A percentile compares a stretch with the other conserved stretches of the same genome.
phyloP scores from a whole-genome alignment of 2,888 invertebrate species.

The Acanthosepion esculentum region DNA sequence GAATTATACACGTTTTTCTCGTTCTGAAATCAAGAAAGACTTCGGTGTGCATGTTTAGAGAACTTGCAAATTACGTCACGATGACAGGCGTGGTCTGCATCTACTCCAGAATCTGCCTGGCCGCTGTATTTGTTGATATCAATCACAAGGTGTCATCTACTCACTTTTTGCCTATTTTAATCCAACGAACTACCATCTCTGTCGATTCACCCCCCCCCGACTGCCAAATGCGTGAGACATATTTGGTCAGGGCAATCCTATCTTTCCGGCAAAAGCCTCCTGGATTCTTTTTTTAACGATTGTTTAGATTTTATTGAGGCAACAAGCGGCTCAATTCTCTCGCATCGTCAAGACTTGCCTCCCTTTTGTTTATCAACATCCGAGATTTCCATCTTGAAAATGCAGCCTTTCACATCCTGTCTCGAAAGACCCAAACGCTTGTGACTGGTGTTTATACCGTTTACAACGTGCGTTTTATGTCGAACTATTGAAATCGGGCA shows the following conservation, averaged over 20 bases:
- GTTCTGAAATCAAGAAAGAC: neutral
- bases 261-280: neutral
- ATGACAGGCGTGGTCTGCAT: slow-evolving; percentile 11
- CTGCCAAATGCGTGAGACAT: neutral
- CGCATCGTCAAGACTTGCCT: neutral
- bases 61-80: neutral
- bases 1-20: neutral
- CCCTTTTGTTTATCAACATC: neutral
- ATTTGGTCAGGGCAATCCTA: neutral
- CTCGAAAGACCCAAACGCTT: neutral
- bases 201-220: neutral
- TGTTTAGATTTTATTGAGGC: neutral
- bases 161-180: neutral
- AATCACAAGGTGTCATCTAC: neutral
- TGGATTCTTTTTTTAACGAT: neutral
- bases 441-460: neutral
- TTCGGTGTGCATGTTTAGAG: neutral
- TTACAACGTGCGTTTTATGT: neutral
- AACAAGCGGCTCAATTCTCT: neutral
- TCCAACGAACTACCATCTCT: neutral
- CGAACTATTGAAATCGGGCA: neutral
- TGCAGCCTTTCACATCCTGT: neutral
- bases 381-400: neutral
- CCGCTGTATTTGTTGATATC: neutral
- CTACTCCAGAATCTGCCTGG: neutral